A percentile compares a stretch with the other conserved stretches of the same genome.
phyloP scores from a whole-genome alignment of 2,888 invertebrate species.

The Ormyrus nitidulus region DNA sequence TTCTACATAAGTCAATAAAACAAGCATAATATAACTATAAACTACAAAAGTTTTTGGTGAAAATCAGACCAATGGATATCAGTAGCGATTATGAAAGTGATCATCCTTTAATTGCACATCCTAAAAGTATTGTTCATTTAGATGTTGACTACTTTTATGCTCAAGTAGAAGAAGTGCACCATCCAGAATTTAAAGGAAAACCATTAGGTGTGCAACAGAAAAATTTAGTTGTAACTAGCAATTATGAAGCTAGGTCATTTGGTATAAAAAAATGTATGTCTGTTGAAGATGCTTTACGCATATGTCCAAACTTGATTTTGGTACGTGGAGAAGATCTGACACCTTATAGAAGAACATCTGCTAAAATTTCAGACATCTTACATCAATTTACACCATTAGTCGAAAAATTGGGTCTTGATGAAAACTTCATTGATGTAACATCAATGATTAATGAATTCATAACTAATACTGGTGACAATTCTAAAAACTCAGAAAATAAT shows the following conservation, averaged over 20 bases:
- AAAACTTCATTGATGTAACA: slow-evolving; percentile 89
- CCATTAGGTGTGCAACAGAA: slow-evolving; percentile 91
- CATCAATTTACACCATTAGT: slow-evolving; percentile 84
- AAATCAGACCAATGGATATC: slow-evolving; percentile 67
- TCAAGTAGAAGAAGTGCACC: slow-evolving; percentile 88
- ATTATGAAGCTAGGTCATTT: slow-evolving; percentile 86
- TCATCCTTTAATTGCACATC: slow-evolving; percentile 76
- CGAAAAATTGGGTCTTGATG: slow-evolving; percentile 90
- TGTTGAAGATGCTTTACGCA: slow-evolving; percentile 83
- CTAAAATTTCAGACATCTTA: slow-evolving; percentile 84
- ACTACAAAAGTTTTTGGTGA: slow-evolving; percentile 44
- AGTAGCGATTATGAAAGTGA: slow-evolving; percentile 67
- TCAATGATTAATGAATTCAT: slow-evolving; percentile 77
- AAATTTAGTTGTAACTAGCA: slow-evolving; percentile 89
- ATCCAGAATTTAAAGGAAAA: slow-evolving; percentile 81
- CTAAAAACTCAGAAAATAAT: slow-evolving; percentile 48
- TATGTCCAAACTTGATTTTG: slow-evolving; percentile 85
- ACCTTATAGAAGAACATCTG: slow-evolving; percentile 86
- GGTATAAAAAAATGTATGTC: slow-evolving; percentile 89
- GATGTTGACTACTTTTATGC: slow-evolving; percentile 92
- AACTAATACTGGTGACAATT: slow-evolving; percentile 41
- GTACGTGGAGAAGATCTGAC: slow-evolving; percentile 90
- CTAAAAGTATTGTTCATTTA: slow-evolving; percentile 85
- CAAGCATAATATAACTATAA: neutral
- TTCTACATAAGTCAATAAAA: slow-evolving; percentile 17